These are phyloP conservation scores for Monochamus alternatus DNA, from an alignment of 2,888 invertebrate genomes.

Conservation along the genomic window DNA sequence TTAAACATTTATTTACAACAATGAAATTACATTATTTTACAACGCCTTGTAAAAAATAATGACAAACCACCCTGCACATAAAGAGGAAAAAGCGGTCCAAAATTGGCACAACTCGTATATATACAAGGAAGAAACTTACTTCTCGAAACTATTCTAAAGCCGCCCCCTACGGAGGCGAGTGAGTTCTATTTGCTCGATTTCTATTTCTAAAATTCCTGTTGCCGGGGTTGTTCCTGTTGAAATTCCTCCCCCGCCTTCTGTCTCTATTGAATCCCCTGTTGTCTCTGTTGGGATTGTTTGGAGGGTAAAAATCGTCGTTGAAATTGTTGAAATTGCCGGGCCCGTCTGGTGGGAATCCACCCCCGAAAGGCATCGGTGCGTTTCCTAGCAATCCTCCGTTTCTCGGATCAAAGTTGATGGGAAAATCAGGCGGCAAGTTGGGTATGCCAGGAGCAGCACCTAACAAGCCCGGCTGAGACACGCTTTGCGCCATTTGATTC, in stretches of 20 bases:
- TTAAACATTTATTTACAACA: constrained; percentile 34
- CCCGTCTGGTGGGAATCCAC: constrained; percentile 66
- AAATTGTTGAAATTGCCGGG: constrained; percentile 67
- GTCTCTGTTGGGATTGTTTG: constrained; percentile 54
- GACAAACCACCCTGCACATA: constrained; percentile 38
- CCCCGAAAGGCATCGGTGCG: constrained; percentile 54
- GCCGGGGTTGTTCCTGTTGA: constrained; percentile 61
- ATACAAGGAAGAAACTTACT: constrained; percentile 38
- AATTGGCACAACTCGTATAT: constrained; percentile 44
- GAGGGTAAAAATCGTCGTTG: constrained; percentile 72
- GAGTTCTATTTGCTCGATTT: constrained; percentile 63
- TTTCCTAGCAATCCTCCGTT: constrained; percentile 65
- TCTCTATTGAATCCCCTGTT: constrained; percentile 59
- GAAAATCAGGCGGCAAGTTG: constrained; percentile 65
- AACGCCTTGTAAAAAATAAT: constrained; percentile 18
- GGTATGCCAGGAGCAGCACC: constrained; percentile 73
- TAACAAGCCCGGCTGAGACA: constrained; percentile 72
- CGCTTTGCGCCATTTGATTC: constrained; percentile 69
- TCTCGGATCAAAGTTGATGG: constrained; percentile 68
- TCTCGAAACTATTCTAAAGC: constrained; percentile 24
- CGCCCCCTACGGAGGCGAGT: constrained; percentile 62
- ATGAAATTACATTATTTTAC: constrained; percentile 30
- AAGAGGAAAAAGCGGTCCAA: constrained; percentile 31
- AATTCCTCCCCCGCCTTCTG: constrained; percentile 66
- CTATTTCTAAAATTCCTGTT: constrained; percentile 61